Evolutionary conservation across 2,113 vertebrate species (phyloP), one percentile per base, ranked within the genome.

Genomic region (Polyodon spathula): DNA sequence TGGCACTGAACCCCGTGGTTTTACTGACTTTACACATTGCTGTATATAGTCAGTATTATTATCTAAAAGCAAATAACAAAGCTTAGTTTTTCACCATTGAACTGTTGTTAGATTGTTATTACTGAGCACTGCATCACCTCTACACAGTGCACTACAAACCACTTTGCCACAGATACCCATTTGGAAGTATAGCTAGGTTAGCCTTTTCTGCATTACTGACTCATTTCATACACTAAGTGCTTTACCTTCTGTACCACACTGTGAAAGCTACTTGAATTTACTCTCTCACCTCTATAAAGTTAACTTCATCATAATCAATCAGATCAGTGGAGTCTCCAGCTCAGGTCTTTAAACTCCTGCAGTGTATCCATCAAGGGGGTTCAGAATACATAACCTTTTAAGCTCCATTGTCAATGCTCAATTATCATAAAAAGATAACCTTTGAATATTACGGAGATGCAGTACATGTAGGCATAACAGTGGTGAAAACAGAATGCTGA

Each of bases 201-300:
- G 39, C 44, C 61, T 55, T 68, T 66, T 63, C 63, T 62, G 60
- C 73, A 71, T 63, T 68, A 67, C 59, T 60, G 42, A 58, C 66
- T 80, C 73, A 80, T 80, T 83, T 83, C 76, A 82, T 78, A 78
- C 76, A 59, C 65, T 69, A 80, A 72, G 66, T 63, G 71, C 71
- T 81, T 79, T 77, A 71, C 71, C 73, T 70, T 61, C 65, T 63
- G 72, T 58, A 65, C 72, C 54, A 50, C 38, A 58, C 56, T 70
- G 78, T 73, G 70, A 74, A 66, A 71, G 73, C 74, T 42, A 63
- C 37, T 6, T 46, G 40, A 48, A 73, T 16, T 27, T 78, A 74
- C 59, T 39, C 60, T 65, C 56, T 63, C 66, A 63, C 60, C 66
- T 64, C 62, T 53, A 46, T 6, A 17, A 59, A 60, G 63, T 63